Base-by-base conservation (phyloP, 2,113 vertebrate species). In the Myxocyprinus asiaticus region DNA sequence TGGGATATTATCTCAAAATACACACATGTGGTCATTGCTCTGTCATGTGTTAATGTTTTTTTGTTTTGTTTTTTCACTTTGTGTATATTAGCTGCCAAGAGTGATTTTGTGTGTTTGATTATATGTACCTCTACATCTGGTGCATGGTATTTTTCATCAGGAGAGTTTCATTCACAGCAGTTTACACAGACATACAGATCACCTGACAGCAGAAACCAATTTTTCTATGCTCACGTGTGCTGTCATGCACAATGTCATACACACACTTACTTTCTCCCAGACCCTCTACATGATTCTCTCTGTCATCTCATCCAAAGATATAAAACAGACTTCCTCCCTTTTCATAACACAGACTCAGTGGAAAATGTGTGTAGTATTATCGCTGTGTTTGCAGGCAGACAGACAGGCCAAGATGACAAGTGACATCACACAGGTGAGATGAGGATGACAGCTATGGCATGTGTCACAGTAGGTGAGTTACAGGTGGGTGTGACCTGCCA, bases 401-500 rank as follows among this genome's bases (percentile, higher is more conserved):
- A 65, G 44, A 56, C 59, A 72, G 58, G 42, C 72, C 47, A 58
- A 53, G 44, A 67, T 69, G 80, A 64, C 75, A 61, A 53, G 75
- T 73, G 78, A 79, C 22, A 48, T 33, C 22, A 65, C 61, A 72
- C 67, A 72, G 77, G 68, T 73, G 61, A 66, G 74, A 76, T n/a
- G 33, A 65, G 74, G 62, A 76, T n/a, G 78, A 72, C 68, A 73
- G 78, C 59, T 58, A 48, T 70, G 59, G 68, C 83, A 79, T 72
- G 76, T 65, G 79, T 78, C 83, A 59, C 9, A 15, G 69, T 63
- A 67, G 65, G 75, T 75, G 75, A 75, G 48, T 44, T 53, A 78
- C 79, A 17, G 56, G 69, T 55, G 59, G 68, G 78, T 14, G 74
- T 80, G 78, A 67, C 68, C 78, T 77, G 67, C 71, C 78, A 81